Evolutionary conservation across 2,888 invertebrate genomes (phyloP).

Genomic region (Ophonus ardosiacus): DNA sequence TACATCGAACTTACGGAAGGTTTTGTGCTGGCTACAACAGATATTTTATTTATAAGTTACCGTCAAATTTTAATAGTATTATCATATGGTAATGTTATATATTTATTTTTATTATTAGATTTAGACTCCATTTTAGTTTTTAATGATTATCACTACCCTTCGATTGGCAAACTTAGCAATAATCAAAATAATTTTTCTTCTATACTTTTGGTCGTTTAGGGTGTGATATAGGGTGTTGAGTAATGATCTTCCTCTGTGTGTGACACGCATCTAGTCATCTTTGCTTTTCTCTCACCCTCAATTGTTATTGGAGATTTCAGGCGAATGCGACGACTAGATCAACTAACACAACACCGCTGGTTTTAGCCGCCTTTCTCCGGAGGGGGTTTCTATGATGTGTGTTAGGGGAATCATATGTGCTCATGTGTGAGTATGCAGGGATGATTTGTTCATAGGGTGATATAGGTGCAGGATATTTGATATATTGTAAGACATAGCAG

Average conservation of each 20-base stretch:
- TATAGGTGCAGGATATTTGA: constrained; percentile 21
- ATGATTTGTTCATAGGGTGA: constrained; percentile 4
- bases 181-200: no score
- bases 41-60: no score
- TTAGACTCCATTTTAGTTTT: no score
- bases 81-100: no score
- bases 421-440: background rate
- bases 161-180: no score
- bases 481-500: background rate
- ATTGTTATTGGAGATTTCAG: constrained; percentile 29
- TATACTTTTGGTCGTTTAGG: background rate
- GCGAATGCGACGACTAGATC: background rate
- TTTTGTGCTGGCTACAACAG: no score
- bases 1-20: no score
- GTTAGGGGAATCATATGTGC: background rate
- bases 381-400: constrained; percentile 14
- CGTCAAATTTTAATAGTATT: no score
- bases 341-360: constrained; percentile 12
- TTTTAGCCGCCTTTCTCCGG: constrained; percentile 9
- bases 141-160: no score
- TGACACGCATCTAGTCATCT: constrained; percentile 18
- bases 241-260: constrained; percentile 28
- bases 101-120: no score
- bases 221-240: background rate
- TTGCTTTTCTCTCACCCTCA: background rate